Conservation (phyloP, 2,113 vertebrate species). For the Periophthalmus modestus region DNA sequence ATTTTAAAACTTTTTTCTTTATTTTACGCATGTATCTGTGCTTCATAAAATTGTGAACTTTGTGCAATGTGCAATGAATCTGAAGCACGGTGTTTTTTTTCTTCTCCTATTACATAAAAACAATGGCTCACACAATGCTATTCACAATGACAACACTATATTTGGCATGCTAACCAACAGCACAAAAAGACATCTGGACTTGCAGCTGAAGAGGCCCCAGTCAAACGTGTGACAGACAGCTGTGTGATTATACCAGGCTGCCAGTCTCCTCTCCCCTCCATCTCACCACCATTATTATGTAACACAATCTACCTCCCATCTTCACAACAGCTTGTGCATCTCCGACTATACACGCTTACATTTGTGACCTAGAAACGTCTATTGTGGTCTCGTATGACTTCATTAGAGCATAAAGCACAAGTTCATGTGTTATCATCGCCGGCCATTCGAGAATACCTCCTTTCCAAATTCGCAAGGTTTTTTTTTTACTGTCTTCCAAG, state of each 20-base stretch:
- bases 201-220: constrained; percentile 35
- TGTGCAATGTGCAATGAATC: no score
- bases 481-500: not conserved
- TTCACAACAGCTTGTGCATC: constrained; percentile 9
- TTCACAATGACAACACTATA: constrained; percentile 16
- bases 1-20: no score
- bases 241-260: constrained; percentile 39
- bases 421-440: constrained; percentile 43
- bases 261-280: constrained; percentile 17
- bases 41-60: no score
- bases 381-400: constrained; percentile 56
- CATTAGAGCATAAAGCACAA: constrained; percentile 50
- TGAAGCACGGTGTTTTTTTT: no score
- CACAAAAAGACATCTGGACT: constrained; percentile 30
- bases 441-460: not conserved
- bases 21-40: no score
- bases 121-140: not conserved
- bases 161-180: constrained; percentile 3
- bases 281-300: constrained; percentile 41
- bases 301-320: constrained; percentile 43
- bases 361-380: constrained; percentile 53
- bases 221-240: constrained; percentile 45
- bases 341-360: constrained; percentile 8
- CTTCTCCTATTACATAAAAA: not conserved
- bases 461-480: not conserved